Evolutionary conservation across 2,888 invertebrate genomes (phyloP).

Genomic region (Rhimphoctona megacephalus): DNA sequence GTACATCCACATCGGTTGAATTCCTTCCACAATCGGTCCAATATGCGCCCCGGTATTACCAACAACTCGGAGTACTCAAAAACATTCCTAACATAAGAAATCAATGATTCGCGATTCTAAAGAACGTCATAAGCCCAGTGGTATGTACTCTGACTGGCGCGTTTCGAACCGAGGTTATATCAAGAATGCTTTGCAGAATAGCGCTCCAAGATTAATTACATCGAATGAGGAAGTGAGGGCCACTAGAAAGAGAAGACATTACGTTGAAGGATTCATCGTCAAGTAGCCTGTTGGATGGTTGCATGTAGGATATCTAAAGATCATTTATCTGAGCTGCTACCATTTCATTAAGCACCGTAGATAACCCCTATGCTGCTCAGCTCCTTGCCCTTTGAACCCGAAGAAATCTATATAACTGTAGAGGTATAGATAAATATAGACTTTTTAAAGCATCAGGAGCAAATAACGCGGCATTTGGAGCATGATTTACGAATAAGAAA

Average conservation of each 20-base stretch:
- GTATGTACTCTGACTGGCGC: too few species aligned
- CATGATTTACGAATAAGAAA: constrained; percentile 15
- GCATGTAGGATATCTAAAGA: background rate
- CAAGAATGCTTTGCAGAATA: background rate
- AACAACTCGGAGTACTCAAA: background rate
- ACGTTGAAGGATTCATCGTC: background rate
- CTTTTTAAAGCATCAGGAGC: background rate
- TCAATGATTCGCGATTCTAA: background rate
- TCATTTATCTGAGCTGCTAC: background rate
- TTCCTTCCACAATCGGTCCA: background rate
- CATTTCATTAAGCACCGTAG: background rate
- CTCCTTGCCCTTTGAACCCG: background rate
- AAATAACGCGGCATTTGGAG: background rate
- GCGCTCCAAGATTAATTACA: background rate
- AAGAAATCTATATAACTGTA: background rate
- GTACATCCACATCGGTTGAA: background rate
- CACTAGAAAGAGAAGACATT: background rate
- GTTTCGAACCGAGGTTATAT: background rate
- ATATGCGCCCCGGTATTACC: background rate
- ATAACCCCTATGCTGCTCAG: background rate
- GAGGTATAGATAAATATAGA: background rate
- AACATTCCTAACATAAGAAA: background rate
- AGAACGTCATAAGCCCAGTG: background rate
- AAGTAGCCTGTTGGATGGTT: constrained; percentile 1
- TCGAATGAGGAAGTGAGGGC: background rate